A percentile compares a stretch with the other conserved stretches of the same genome.
Conservation (phyloP, 2,797 vertebrate species). For the Cryptoblepharus egeriae region DNA sequence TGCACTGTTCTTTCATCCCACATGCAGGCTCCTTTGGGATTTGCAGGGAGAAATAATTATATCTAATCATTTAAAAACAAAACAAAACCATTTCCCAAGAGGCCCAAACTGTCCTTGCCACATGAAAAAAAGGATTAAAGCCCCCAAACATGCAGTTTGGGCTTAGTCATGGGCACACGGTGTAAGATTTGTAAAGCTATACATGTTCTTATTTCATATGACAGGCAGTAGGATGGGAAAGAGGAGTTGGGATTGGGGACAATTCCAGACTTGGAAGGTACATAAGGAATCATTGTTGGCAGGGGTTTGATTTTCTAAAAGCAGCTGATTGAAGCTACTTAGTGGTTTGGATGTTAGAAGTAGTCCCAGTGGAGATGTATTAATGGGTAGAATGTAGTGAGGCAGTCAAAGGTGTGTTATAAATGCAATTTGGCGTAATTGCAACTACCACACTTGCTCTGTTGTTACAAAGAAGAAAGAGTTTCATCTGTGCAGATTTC, state of each 20-base stretch:
- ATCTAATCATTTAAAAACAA: constrained; percentile 29
- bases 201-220: constrained; percentile 38
- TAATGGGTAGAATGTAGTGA: constrained; percentile 57
- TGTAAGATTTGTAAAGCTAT: constrained; percentile 42
- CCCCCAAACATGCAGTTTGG: constrained; percentile 36
- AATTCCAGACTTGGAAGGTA: constrained; percentile 39
- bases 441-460: constrained; percentile 68
- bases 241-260: constrained; percentile 27
- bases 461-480: constrained; percentile 58
- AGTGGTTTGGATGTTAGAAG: constrained; percentile 61
- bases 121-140: neutral
- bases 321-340: constrained; percentile 57
- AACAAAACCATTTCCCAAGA: constrained; percentile 1
- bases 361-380: constrained; percentile 61
- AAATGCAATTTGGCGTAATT: constrained; percentile 72
- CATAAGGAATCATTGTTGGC: constrained; percentile 60
- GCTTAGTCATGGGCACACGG: constrained; percentile 26
- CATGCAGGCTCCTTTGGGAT: constrained; percentile 24
- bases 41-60: constrained; percentile 39
- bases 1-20: constrained; percentile 29
- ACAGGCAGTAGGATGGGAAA: neutral
- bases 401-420: constrained; percentile 67
- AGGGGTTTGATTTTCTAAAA: constrained; percentile 54
- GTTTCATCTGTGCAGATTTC: constrained; percentile 49
- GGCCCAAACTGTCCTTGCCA: constrained; percentile 37